Percentiles rank a stretch among this genome's conserved stretches.
phyloP scores from a whole-genome alignment of 2,797 vertebrate species.

The Eurystomus glaucurus region DNA sequence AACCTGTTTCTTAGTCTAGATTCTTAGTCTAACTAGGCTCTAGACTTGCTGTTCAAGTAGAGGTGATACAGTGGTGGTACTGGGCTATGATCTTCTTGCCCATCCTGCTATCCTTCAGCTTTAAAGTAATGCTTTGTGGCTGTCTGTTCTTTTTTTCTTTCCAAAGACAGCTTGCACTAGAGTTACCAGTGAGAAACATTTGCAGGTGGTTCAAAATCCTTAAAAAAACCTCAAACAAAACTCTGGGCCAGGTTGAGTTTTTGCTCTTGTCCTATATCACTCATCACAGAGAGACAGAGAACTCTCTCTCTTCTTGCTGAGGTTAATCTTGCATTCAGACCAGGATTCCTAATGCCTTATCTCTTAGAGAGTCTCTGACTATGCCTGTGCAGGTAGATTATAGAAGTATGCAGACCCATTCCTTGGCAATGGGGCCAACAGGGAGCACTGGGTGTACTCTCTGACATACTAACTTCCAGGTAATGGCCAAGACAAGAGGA shows the following conservation, averaged over 20 bases:
- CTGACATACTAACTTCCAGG: background rate
- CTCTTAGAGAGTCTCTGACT: background rate
- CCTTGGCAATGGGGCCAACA: background rate
- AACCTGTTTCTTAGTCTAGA: background rate
- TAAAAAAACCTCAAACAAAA: background rate
- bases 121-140: background rate
- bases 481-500: background rate
- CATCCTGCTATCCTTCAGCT: background rate
- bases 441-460: background rate
- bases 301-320: background rate
- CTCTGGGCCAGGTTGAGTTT: background rate
- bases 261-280: background rate
- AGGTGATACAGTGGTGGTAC: background rate
- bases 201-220: background rate
- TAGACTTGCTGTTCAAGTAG: background rate
- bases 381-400: background rate
- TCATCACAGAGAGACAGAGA: background rate
- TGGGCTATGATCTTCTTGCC: background rate
- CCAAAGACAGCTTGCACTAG: background rate
- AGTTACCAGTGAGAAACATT: background rate
- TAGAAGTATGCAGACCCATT: background rate
- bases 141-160: rapidly evolving
- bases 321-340: background rate
- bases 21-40: background rate
- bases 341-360: background rate